A percentile compares a stretch with the other conserved stretches of the same genome.
Conservation (phyloP, 2,888 invertebrate species). For the Lutraria lutraria region DNA sequence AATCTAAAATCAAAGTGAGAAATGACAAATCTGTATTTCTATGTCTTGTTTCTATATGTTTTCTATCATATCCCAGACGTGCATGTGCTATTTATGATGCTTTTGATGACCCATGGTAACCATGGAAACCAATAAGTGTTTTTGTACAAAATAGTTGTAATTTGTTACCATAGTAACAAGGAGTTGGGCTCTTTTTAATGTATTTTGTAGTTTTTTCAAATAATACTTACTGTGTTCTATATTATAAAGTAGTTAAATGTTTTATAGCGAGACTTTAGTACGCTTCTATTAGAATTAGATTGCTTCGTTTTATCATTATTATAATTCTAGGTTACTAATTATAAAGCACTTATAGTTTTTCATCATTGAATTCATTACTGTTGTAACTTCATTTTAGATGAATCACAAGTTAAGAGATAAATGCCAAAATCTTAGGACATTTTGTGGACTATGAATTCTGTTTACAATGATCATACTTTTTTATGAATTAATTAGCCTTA, state of each 20-base stretch:
- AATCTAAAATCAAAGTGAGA: too few species aligned
- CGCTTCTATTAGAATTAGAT: background rate
- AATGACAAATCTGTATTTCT: too few species aligned
- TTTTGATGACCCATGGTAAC: background rate
- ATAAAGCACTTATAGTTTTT: background rate
- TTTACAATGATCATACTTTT: too few species aligned
- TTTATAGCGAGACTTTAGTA: background rate
- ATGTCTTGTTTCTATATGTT: background rate
- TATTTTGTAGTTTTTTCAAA: background rate
- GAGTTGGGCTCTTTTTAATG: background rate
- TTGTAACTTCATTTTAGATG: background rate
- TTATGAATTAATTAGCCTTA: too few species aligned
- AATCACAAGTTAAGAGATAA: background rate
- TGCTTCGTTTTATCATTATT: background rate
- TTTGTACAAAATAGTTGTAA: slow-evolving; percentile 1
- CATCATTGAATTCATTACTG: background rate
- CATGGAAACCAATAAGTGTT: slow-evolving; percentile 1
- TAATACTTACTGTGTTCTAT: background rate
- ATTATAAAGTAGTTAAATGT: background rate
- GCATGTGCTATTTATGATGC: slow-evolving; percentile 1
- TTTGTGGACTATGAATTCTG: background rate
- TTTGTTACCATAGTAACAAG: slow-evolving; percentile 1
- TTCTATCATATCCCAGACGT: slow-evolving; percentile 12
- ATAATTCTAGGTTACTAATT: background rate
- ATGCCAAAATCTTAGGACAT: background rate